These are phyloP conservation scores for Noctua fimbriata DNA, from an alignment of 2,888 invertebrate genomes.

Conservation along the genomic window DNA sequence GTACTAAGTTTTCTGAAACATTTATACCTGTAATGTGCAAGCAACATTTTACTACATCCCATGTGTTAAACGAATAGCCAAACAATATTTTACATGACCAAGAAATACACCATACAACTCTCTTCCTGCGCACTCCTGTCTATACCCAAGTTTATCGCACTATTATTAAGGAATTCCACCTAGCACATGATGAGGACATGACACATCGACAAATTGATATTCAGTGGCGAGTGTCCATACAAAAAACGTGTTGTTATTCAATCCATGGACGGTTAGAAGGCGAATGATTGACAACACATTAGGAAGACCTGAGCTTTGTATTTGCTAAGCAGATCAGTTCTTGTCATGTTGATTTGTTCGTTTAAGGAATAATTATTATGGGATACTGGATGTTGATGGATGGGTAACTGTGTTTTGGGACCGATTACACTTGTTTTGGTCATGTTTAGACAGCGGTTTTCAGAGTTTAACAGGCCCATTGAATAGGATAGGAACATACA, in stretches of 20 bases:
- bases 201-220: conserved; percentile 83
- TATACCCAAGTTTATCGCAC: conserved; percentile 49
- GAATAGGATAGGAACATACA: not conserved
- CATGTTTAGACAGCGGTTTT: conserved; percentile 22
- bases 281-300: conserved; percentile 88
- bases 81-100: not conserved
- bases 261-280: conserved; percentile 68
- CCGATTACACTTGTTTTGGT: conserved; percentile 19
- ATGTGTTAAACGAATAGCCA: not conserved
- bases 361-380: conserved; percentile 78
- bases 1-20: not conserved
- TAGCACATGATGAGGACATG: conserved; percentile 69
- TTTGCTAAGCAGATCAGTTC: conserved; percentile 80
- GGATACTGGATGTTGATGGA: conserved; percentile 50
- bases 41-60: not conserved
- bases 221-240: conserved; percentile 72
- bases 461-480: conserved; percentile 10
- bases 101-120: conserved; percentile 9
- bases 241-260: conserved; percentile 85
- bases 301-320: conserved; percentile 78
- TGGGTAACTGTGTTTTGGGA: conserved; percentile 17
- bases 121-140: conserved; percentile 3
- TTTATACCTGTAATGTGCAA: not conserved
- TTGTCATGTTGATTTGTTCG: conserved; percentile 78
- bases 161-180: conserved; percentile 62